Base-by-base conservation (phyloP, 2,113 vertebrate genomes). In the Cervus canadensis region DNA sequence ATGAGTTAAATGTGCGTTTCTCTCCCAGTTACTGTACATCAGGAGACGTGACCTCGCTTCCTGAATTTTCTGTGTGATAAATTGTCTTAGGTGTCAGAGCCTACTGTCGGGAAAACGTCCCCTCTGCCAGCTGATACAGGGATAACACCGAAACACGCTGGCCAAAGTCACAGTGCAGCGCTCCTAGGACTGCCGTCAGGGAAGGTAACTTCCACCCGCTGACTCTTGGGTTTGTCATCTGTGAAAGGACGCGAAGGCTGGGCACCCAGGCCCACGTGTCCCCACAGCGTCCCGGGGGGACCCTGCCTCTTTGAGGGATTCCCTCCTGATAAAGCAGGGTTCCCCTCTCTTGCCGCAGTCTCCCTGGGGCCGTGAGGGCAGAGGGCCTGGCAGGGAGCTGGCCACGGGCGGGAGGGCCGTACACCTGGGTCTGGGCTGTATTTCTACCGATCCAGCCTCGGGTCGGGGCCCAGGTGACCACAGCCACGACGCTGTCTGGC, bases 11-110 rank as follows among this genome's bases (percentile, higher is more conserved):
- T 52, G 7, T 11, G 15, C 78, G 30, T 81, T 54, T 59, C 1
- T 7, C 25, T 60, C 6, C 1, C 8, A 26, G 50, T 45, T 21
- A 16, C 48, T 11, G 2, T 25, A 2, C 14, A 59, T 50, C 9
- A 1, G 7, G 23, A 30, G 36, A 30, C 7, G 26, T 7, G 40
- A 16, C 23, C 2, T 7, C 2, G 56, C 48, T 10, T 21, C 15
- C 56, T 48, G 89, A 48, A 28, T 0, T 60, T 0, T 26, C 40
- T 95, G 48, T 94, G 48, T 60, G 83, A 96, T 43, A 21, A 84
- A 93, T 83, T 97, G 10, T 91, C 82, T 30, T 52, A 98, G 98
- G 94, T 96, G 48, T 95, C 96, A 33, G 95, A 96, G 96, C 78
- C 96, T n/a, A 52, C 98, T 95, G 74, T 98, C n/a, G 40, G 8